Base-by-base conservation (phyloP, 2,113 vertebrate genomes). In the Formicarius rufipectus region DNA sequence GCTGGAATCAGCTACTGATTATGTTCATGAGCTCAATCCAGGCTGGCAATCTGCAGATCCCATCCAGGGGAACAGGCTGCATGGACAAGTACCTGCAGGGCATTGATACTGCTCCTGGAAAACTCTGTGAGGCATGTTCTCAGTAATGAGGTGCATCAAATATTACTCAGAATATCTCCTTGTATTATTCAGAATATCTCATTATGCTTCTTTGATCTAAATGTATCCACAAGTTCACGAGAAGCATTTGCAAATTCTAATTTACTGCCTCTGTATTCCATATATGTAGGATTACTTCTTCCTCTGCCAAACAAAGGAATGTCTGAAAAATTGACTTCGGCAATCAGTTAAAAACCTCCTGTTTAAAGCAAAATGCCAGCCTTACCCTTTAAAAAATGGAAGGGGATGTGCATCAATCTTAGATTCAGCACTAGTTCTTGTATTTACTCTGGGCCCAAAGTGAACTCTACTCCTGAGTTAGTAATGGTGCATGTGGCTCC, bases 81-180 rank as follows among this genome's bases (percentile, higher is more conserved):
- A 10, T 5, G 83, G 82, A 66, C 94, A 76, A 81, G 93, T 96
- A 97, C 84, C 97, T 97, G 97, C 97, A 95, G 96, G 96, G 96
- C 92, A 69, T 58, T 89, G 96, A 69, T 87, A 45, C 84, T 91
- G 89, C 95, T 91, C 30, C 92, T 96, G 95, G 74, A 96, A 74
- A 89, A 67, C 95, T 79, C 96, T 92, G 90, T 33, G 17, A 91
- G 97, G 96, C 96, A 76, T 76, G 14, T 94, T 95, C 97, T 90
- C 91, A 71, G 96, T 95, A 94, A 96, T 97, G 77, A 94, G 93
- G 94, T 94, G 75, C 95, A 96, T 97, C 96, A 91, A 80, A 95
- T 96, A 96, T 90, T 95, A 64, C 82, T 87, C 66, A 71, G 85
- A 90, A 47, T 52, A 64, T 45, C 72, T 90, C 31, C 0, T 33